These are phyloP conservation scores for Dicentrarchus labrax DNA, from an alignment of 2,113 vertebrate species.

Conservation along the genomic window DNA sequence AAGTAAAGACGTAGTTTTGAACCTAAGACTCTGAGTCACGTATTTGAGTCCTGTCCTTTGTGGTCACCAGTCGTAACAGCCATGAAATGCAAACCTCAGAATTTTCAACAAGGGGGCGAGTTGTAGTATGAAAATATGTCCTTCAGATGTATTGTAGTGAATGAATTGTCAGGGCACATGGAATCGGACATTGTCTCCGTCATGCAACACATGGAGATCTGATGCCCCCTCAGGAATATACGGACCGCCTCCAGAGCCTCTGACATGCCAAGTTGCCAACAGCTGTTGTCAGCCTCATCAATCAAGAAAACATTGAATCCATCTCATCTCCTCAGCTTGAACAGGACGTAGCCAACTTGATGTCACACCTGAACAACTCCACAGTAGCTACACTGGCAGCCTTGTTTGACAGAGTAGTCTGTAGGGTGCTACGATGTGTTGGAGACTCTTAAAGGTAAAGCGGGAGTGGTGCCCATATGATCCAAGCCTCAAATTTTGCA, in stretches of 20 bases:
- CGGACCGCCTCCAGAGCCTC: not conserved
- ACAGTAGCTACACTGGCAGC: not conserved
- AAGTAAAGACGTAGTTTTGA: no score
- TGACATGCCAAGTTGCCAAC: conserved; percentile 19
- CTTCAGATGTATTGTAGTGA: not conserved
- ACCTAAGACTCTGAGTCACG: no score
- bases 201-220: not conserved
- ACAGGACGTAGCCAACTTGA: not conserved
- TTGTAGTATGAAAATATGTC: not conserved
- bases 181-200: not conserved
- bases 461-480: not conserved
- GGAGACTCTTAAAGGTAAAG: not conserved
- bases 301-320: conserved; percentile 15
- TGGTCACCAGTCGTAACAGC: no score
- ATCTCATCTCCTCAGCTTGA: not conserved
- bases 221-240: not conserved
- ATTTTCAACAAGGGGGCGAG: not conserved
- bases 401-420: conserved; percentile 15
- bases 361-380: not conserved
- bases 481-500: not conserved
- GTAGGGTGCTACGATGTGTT: not conserved
- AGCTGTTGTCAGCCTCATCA: conserved; percentile 29
- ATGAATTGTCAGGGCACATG: not conserved
- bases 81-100: not conserved
- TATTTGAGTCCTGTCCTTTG: no score